Base-by-base conservation (phyloP, 2,113 vertebrate species). In the Bubalus kerabau region DNA sequence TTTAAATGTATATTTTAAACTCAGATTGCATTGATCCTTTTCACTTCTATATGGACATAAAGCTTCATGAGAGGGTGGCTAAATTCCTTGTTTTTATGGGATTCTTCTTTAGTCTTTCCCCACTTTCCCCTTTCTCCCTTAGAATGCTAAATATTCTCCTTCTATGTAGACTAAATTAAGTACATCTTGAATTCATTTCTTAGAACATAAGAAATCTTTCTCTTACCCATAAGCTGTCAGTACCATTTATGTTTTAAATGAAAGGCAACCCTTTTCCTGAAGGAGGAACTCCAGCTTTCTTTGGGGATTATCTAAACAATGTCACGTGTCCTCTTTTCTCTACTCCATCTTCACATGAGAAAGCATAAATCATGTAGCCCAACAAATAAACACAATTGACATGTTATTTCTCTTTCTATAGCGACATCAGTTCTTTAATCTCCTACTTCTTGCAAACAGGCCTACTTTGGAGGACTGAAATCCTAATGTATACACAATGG, bases 381-480 rank as follows among this genome's bases (percentile, higher is more conserved):
- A 97, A 96, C 98, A 98, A 99, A 98, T 99, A 99, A 99, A 99
- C 98, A 99, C 98, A 91, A 98, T 97, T 98, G 98, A 98, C 98
- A 97, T 97, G 98, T 98, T 98, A 97, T 98, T 99, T 98, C 98
- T 98, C 96, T 98, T 98, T 97, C 98, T 98, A 96, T 97, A 92
- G 98, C 96, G 97, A 97, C 98, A 97, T 59, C 54, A 85, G 96
- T 86, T 96, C 98, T 99, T 98, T 98, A 96, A 98, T 99, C 98
- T 98, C 90, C 98, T 11, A 13, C 97, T 98, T 98, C 98, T 98
- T 97, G 87, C 89, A 97, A 98, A 96, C 93, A 83, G 81, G 98
- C 87, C 97, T 97, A 52, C 24, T 86, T 98, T 95, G 86, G 94
- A 94, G 97, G 96, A 93, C 90, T 62, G 91, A 98, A 97, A 98